Percentiles rank a stretch among this genome's conserved stretches.
These are phyloP conservation scores for Salvator merianae DNA, from an alignment of 2,113 vertebrate genomes.

Conservation along the genomic window DNA sequence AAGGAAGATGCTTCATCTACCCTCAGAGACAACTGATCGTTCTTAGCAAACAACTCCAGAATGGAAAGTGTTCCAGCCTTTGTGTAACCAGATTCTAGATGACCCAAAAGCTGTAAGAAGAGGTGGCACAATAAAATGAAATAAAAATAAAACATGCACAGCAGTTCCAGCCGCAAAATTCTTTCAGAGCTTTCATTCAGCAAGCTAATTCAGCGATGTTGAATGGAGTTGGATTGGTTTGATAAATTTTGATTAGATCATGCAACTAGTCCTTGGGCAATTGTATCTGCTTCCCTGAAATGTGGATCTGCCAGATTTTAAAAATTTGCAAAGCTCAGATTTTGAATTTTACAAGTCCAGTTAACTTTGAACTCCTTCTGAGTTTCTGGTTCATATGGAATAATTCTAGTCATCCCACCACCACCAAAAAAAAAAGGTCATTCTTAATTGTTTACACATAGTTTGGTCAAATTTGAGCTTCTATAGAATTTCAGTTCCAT, in stretches of 20 bases:
- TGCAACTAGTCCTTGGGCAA: neutral
- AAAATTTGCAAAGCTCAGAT: no score
- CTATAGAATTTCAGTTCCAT: no score
- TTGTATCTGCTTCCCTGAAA: no score
- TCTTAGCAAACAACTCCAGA: neutral
- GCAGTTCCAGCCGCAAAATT: neutral
- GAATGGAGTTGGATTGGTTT: rapidly evolving
- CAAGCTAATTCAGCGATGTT: neutral
- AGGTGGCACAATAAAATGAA: neutral
- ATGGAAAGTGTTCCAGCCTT: neutral
- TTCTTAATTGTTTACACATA: no score
- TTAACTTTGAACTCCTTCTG: no score
- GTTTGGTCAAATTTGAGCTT: no score
- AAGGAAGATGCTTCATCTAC: neutral
- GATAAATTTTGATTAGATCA: rapidly evolving
- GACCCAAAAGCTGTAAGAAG: neutral
- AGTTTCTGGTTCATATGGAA: no score
- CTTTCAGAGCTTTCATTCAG: neutral
- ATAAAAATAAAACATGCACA: neutral
- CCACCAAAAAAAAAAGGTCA: no score
- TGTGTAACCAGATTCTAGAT: neutral
- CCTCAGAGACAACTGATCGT: neutral
- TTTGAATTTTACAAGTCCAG: no score
- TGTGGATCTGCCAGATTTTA: no score
- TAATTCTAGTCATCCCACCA: no score